Percentiles rank a stretch among this genome's conserved stretches.
Conservation (phyloP, 2,113 vertebrate species). For the Ursus arctos region DNA sequence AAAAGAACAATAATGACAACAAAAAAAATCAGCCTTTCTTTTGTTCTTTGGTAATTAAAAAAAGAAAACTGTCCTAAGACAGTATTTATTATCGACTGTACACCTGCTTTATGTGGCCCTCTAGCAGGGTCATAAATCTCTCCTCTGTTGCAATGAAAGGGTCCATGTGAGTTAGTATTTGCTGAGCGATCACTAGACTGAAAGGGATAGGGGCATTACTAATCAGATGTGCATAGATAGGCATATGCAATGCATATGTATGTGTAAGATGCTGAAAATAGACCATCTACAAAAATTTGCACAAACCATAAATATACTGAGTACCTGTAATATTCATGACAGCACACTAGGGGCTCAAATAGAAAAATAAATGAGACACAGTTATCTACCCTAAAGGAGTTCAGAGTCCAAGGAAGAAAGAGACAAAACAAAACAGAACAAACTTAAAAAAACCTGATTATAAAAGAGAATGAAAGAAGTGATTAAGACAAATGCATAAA, state of each 20-base stretch:
- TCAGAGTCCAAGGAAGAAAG: background rate
- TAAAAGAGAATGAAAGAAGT: background rate
- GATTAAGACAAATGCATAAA: background rate
- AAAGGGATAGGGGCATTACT: background rate
- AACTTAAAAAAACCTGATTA: background rate
- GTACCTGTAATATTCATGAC: background rate
- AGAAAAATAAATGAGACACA: background rate
- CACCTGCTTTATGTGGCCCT: background rate
- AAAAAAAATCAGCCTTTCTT: background rate
- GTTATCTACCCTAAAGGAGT: background rate
- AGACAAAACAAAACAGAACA: background rate
- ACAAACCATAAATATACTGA: background rate
- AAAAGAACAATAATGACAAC: background rate
- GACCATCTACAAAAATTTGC: background rate
- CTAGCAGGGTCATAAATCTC: background rate
- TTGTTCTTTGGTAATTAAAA: background rate
- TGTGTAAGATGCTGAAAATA: background rate
- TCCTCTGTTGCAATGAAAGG: background rate
- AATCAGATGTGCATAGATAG: background rate
- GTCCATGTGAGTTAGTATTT: background rate
- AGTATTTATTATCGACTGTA: background rate
- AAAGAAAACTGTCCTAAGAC: background rate
- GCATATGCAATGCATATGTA: background rate
- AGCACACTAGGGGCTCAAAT: background rate
- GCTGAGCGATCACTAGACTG: background rate